Evolutionary conservation across 1,140 invertebrate species (phyloP).

Genomic region (Leptinotarsa defecta): DNA sequence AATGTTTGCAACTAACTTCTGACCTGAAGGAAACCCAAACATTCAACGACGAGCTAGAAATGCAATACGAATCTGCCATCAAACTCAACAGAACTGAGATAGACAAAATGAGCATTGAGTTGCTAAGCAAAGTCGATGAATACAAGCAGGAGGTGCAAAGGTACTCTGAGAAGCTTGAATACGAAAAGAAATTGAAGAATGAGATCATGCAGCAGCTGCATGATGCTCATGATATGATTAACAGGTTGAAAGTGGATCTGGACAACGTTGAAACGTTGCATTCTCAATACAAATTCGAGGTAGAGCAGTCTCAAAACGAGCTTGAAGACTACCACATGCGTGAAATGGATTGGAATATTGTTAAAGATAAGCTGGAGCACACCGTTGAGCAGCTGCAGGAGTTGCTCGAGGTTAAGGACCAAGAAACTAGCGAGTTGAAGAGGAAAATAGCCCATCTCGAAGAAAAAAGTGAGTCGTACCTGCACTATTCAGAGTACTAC

Average conservation of each 20-base stretch:
- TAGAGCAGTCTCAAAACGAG: constrained; percentile 27
- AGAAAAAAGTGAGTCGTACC: constrained; percentile 35
- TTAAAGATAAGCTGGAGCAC: constrained; percentile 29
- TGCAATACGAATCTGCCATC: constrained; percentile 48
- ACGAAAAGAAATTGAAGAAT: constrained; percentile 30
- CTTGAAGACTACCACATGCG: constrained; percentile 28
- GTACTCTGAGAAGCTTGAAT: constrained; percentile 20
- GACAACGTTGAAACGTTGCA: constrained; percentile 24
- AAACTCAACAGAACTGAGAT: constrained; percentile 44
- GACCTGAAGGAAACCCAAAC: constrained; percentile 52
- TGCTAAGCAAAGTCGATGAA: constrained; percentile 37
- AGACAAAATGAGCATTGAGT: constrained; percentile 36
- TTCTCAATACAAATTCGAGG: constrained; percentile 33
- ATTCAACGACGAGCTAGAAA: constrained; percentile 51
- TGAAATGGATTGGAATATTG: constrained; percentile 27
- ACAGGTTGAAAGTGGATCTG: constrained; percentile 29
- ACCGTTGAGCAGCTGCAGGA: constrained; percentile 36
- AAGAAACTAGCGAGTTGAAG: constrained; percentile 39
- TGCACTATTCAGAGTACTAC: constrained; percentile 35
- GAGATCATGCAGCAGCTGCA: constrained; percentile 34
- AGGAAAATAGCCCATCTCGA: constrained; percentile 33
- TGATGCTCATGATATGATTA: constrained; percentile 32
- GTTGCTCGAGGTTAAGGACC: constrained; percentile 4
- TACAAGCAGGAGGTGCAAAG: constrained; percentile 31
- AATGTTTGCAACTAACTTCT: constrained; percentile 51